A percentile compares a stretch with the other conserved stretches of the same genome.
These are phyloP conservation scores for Paradisaea rubra DNA, from an alignment of 2,113 vertebrate species.

Conservation along the genomic window DNA sequence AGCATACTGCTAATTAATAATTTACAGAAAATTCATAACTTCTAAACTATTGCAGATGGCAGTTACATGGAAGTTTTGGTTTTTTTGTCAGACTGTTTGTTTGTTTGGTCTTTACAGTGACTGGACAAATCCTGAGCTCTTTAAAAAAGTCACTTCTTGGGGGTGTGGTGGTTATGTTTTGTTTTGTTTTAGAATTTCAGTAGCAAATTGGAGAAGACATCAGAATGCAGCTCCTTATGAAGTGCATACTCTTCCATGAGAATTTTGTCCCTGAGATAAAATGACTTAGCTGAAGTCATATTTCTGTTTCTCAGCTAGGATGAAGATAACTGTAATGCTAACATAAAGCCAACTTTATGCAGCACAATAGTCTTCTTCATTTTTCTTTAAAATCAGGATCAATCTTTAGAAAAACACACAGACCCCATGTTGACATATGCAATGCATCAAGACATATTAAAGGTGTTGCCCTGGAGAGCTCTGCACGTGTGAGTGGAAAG, in stretches of 20 bases:
- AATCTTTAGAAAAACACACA: neutral
- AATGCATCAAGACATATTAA: neutral
- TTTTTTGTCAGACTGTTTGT: rapidly evolving
- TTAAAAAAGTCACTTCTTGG: neutral
- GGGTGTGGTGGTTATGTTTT: neutral
- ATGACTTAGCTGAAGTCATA: neutral
- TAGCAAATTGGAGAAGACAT: neutral
- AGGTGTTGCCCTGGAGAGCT: neutral
- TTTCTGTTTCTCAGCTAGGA: neutral
- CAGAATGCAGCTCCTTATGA: neutral
- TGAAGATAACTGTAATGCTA: neutral
- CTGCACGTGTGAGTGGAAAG: neutral
- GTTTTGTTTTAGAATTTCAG: neutral
- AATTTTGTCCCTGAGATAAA: neutral
- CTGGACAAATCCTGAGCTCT: neutral
- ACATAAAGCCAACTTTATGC: neutral
- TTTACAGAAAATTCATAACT: neutral
- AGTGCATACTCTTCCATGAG: neutral
- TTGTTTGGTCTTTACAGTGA: neutral
- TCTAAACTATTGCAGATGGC: neutral
- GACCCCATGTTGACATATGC: neutral
- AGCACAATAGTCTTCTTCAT: neutral
- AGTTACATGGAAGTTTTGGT: neutral
- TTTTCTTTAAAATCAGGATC: neutral
- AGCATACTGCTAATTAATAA: neutral